Evolutionary conservation across 2,797 vertebrate species (phyloP).

Genomic region (Avahi laniger): DNA sequence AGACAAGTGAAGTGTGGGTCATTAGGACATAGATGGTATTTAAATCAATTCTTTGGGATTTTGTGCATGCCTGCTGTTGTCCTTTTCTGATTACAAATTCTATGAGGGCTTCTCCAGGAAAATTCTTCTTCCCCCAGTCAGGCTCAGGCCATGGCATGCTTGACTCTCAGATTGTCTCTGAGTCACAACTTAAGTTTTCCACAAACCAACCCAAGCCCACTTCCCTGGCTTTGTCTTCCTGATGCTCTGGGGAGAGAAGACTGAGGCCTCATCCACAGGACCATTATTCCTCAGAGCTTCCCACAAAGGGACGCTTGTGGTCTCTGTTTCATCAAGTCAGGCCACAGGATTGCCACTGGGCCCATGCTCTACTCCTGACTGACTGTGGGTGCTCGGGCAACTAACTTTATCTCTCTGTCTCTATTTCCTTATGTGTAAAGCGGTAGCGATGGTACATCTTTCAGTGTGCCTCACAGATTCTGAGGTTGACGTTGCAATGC

Average conservation of each 20-base stretch:
- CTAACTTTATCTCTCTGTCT: neutral
- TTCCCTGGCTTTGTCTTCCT: neutral
- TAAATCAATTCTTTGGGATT: neutral
- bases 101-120: neutral
- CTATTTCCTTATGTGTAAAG: neutral
- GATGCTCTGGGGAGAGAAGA: neutral
- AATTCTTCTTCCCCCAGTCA: neutral
- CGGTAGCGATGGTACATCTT: neutral
- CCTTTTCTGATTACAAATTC: neutral
- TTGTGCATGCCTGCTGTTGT: neutral
- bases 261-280: neutral
- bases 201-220: neutral
- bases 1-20: neutral
- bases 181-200: neutral
- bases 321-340: neutral
- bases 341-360: neutral
- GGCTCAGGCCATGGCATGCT: neutral
- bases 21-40: neutral
- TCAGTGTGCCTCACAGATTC: neutral
- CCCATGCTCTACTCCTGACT: neutral
- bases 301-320: neutral
- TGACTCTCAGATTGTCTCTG: neutral
- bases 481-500: neutral
- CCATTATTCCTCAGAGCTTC: neutral
- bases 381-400: neutral